phyloP scores from a whole-genome alignment of 2,113 vertebrate genomes.

The Paradoxurus hermaphroditus region DNA sequence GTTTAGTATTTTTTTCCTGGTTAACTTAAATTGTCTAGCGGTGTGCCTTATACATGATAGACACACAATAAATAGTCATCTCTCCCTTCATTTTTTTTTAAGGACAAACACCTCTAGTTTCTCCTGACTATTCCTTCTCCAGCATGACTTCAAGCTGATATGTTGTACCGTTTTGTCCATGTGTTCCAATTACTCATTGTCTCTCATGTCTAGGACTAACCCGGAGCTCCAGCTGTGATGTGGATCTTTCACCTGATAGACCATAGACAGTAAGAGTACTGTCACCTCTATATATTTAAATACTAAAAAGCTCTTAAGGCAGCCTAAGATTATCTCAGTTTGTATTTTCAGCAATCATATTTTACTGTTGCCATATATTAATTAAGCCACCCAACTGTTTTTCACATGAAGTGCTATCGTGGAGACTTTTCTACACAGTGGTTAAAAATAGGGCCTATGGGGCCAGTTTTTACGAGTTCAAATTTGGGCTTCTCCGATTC shows the following conservation, averaged over 20 bases:
- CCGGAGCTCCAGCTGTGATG: not conserved
- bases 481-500: not conserved
- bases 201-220: not conserved
- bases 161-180: not conserved
- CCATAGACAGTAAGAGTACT: not conserved
- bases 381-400: not conserved
- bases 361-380: not conserved
- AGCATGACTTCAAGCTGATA: not conserved
- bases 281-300: not conserved
- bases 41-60: too few species aligned
- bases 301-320: not conserved
- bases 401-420: not conserved
- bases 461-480: not conserved
- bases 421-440: not conserved
- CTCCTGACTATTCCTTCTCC: not conserved
- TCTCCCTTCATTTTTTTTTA: not conserved
- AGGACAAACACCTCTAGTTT: not conserved
- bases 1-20: not conserved
- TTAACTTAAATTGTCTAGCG: not conserved
- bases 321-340: not conserved
- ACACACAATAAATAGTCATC: not conserved
- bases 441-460: not conserved
- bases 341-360: not conserved
- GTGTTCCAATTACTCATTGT: not conserved
- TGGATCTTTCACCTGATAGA: too few species aligned